Conservation (phyloP, 2,113 vertebrate genomes). For the Pseudolaguvia tuberculata region DNA sequence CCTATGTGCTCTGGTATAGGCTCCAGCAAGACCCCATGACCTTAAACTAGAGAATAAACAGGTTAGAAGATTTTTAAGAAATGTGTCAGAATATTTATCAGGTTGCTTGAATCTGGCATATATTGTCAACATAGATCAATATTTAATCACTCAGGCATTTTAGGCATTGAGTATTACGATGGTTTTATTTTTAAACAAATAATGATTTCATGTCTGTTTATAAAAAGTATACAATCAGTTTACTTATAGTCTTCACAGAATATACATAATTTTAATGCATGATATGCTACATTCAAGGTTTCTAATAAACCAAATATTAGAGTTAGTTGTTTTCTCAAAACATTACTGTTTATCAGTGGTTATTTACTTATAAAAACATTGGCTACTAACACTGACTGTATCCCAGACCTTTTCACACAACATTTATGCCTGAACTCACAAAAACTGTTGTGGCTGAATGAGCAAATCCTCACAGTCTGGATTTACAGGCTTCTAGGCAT, state of each 20-base stretch:
- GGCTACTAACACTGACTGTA: too few relatives aligned
- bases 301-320: background rate
- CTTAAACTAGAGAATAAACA: too few relatives aligned
- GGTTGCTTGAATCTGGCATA: background rate
- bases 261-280: background rate
- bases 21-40: too few relatives aligned
- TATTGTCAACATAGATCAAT: background rate
- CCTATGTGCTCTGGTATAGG: too few relatives aligned
- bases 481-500: too few relatives aligned
- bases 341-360: background rate
- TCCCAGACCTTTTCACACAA: too few relatives aligned
- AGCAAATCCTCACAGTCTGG: too few relatives aligned
- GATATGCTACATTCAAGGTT: background rate
- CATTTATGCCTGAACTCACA: too few relatives aligned
- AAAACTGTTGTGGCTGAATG: too few relatives aligned
- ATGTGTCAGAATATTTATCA: background rate
- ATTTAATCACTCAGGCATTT: background rate
- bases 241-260: background rate
- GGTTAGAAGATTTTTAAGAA: background rate
- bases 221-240: background rate
- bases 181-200: too few relatives aligned
- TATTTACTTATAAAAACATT: background rate
- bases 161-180: background rate
- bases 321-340: background rate
- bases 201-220: background rate